A percentile compares a stretch with the other conserved stretches of the same genome.
phyloP scores from a whole-genome alignment of 1,140 invertebrate species.

The Brachionus paranguensis region DNA sequence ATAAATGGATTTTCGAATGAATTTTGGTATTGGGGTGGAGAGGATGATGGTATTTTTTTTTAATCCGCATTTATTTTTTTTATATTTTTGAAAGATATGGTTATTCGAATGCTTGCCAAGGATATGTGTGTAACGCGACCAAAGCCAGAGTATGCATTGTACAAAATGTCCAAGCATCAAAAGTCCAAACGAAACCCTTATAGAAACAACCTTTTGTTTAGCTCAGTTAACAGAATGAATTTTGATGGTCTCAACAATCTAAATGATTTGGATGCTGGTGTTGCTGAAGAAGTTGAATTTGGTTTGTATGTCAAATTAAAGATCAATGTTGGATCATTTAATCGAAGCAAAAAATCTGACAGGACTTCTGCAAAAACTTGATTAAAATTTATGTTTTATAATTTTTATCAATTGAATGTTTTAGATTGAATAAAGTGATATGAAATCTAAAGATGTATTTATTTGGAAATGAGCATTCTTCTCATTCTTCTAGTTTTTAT shows the following conservation, averaged over 20 bases:
- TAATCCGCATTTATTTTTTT: neutral
- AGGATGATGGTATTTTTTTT: constrained; percentile 46
- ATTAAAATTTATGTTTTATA: too few species aligned
- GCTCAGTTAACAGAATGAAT: neutral
- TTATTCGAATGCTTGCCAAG: constrained; percentile 6
- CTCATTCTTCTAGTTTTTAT: too few species aligned
- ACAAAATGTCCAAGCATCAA: constrained; percentile 21
- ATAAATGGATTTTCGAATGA: constrained; percentile 86
- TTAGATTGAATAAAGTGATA: too few species aligned
- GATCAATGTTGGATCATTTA: neutral
- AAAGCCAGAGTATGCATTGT: neutral
- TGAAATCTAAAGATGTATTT: too few species aligned
- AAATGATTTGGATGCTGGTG: neutral
- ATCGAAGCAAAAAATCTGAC: neutral
- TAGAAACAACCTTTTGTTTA: neutral
- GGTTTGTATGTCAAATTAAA: neutral
- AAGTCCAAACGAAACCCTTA: neutral
- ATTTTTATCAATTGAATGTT: too few species aligned
- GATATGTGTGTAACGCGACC: neutral
- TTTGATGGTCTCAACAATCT: neutral
- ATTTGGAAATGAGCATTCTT: too few species aligned
- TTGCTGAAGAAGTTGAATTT: neutral
- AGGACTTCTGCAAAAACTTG: too few species aligned
- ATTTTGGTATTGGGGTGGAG: constrained; percentile 72
- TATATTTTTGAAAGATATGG: neutral